Percentiles rank a stretch among this genome's conserved stretches.
phyloP scores from a whole-genome alignment of 2,888 invertebrate species.

The Microchrysa polita region DNA sequence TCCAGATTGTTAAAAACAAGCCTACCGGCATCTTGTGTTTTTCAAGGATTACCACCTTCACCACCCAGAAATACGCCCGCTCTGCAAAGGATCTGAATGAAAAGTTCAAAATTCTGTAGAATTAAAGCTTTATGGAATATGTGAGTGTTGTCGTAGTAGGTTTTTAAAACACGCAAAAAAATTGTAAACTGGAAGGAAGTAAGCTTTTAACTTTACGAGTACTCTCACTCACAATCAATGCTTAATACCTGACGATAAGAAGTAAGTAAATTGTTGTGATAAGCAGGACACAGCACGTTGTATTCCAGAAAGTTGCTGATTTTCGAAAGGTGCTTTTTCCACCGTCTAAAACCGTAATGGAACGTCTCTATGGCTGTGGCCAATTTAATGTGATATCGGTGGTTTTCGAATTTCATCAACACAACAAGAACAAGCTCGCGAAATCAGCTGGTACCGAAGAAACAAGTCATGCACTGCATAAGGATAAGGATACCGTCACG shows the following conservation, averaged over 20 bases:
- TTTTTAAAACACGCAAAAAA: not conserved
- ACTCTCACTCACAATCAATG: too few species aligned
- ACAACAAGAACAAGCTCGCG: constrained; percentile 4
- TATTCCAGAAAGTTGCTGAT: constrained; percentile 10
- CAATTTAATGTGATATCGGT: not conserved
- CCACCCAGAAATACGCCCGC: constrained; percentile 26
- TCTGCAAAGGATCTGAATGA: constrained; percentile 36
- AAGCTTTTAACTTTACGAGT: constrained; percentile 21
- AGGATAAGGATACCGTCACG: not conserved
- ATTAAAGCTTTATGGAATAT: not conserved
- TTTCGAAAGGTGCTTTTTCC: constrained; percentile 7
- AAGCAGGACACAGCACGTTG: not conserved
- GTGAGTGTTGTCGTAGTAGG: too few species aligned
- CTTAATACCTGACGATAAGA: too few species aligned
- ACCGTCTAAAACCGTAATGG: not conserved
- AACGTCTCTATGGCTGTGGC: constrained; percentile 17
- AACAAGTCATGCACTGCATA: not conserved
- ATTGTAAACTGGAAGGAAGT: not conserved
- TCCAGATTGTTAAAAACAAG: constrained; percentile 31
- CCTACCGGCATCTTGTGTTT: constrained; percentile 43
- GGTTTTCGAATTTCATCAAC: not conserved
- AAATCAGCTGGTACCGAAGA: not conserved
- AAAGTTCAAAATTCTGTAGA: constrained; percentile 10
- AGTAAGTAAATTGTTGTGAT: too few species aligned
- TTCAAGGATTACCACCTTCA: not conserved